These are phyloP conservation scores for Phoxinus phoxinus DNA, from an alignment of 2,113 vertebrate genomes.

Conservation along the genomic window DNA sequence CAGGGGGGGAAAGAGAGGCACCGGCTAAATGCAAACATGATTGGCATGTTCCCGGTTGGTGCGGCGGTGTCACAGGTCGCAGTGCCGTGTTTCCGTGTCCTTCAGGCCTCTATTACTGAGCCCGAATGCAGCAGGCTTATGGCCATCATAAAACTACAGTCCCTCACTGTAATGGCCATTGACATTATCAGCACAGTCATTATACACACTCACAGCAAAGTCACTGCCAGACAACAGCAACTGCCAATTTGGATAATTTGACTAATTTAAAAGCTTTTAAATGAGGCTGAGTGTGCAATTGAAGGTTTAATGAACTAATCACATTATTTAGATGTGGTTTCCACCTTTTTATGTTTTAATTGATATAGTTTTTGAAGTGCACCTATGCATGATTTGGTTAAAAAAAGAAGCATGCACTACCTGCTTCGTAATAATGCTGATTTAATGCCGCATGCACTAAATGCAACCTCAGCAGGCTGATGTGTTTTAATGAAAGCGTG, in stretches of 20 bases:
- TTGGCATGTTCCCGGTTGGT: constrained; percentile 35
- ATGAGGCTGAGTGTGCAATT: neutral
- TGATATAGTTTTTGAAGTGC: constrained; percentile 13
- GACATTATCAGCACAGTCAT: constrained; percentile 47
- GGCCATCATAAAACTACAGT: constrained; percentile 52
- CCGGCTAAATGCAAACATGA: constrained; percentile 41
- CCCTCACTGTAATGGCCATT: constrained; percentile 42
- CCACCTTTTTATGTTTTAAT: neutral
- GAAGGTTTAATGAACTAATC: constrained; percentile 28
- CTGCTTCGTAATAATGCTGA: constrained; percentile 27
- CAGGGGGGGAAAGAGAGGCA: constrained; percentile 2
- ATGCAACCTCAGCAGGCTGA: constrained; percentile 32
- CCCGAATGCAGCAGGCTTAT: constrained; percentile 34
- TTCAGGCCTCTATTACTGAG: constrained; percentile 50
- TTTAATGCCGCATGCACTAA: constrained; percentile 24
- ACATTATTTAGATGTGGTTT: constrained; percentile 9
- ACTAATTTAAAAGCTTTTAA: constrained; percentile 27
- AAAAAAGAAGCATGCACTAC: neutral
- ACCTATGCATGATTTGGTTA: neutral
- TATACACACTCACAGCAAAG: constrained; percentile 26
- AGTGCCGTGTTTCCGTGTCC: constrained; percentile 35
- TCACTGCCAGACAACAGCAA: constrained; percentile 2
- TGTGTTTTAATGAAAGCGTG: constrained; percentile 38
- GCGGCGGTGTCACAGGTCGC: constrained; percentile 3
- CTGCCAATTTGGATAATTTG: constrained; percentile 20